Conservation (phyloP, 2,113 vertebrate species). For the Notiomystis cincta region DNA sequence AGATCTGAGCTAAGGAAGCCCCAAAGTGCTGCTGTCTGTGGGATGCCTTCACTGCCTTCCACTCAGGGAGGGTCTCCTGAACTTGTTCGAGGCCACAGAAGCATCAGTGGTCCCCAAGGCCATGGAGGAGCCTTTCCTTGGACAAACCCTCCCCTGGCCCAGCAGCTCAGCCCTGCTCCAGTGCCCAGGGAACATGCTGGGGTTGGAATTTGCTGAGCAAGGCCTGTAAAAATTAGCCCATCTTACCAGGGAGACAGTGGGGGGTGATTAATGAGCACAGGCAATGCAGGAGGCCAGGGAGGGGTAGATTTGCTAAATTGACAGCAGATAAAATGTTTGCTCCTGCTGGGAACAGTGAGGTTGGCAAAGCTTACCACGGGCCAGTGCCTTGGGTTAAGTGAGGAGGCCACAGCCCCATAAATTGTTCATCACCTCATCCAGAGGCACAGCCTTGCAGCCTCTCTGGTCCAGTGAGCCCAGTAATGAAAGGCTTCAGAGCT, state of each 20-base stretch:
- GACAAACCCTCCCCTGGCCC: background rate
- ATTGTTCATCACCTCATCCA: background rate
- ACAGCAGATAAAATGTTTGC: slow-evolving; percentile 26
- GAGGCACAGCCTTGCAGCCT: slow-evolving; percentile 15
- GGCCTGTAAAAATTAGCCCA: background rate
- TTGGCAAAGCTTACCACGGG: slow-evolving; percentile 22
- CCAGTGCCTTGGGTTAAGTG: slow-evolving; percentile 56
- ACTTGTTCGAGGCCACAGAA: background rate
- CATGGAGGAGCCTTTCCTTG: background rate
- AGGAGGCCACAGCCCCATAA: background rate
- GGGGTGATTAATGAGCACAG: background rate
- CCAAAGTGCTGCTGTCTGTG: background rate
- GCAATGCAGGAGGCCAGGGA: background rate
- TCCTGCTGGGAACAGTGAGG: slow-evolving; percentile 38
- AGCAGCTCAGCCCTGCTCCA: background rate
- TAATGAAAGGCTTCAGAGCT: slow-evolving; percentile 54
- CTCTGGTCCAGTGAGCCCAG: slow-evolving; percentile 47
- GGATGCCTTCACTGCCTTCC: background rate
- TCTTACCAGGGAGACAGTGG: background rate
- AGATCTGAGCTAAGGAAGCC: background rate
- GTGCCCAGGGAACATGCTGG: background rate
- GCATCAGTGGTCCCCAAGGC: background rate
- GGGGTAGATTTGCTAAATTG: slow-evolving; percentile 4
- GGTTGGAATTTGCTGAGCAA: background rate
- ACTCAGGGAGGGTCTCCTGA: background rate